Percentiles rank a stretch among this genome's conserved stretches.
These are phyloP conservation scores for Drosophila lutescens DNA, from an alignment of 2,888 invertebrate genomes.

Conservation along the genomic window DNA sequence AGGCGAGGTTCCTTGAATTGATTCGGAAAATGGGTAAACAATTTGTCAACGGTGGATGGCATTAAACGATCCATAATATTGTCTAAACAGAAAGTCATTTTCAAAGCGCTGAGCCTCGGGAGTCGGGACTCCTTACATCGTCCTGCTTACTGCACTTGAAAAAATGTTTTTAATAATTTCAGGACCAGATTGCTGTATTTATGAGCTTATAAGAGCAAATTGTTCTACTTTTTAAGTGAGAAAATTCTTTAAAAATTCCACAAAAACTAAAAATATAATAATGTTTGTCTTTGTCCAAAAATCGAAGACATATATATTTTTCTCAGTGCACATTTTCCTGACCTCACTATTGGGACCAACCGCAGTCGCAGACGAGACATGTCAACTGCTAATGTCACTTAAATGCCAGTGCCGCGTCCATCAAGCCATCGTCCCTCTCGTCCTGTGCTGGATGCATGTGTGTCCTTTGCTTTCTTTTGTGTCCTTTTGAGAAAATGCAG, in stretches of 20 bases:
- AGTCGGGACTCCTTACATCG: conserved; percentile 27
- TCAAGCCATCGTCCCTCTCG: conserved; percentile 38
- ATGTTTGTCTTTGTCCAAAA: not conserved
- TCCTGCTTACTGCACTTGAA: conserved; percentile 11
- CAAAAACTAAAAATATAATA: too few species aligned
- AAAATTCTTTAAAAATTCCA: too few species aligned
- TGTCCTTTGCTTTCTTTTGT: conserved; percentile 51
- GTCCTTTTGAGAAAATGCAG: conserved; percentile 39
- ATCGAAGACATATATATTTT: not conserved
- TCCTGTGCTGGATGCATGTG: conserved; percentile 24
- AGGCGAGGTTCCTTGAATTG: conserved; percentile 52
- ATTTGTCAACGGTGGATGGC: conserved; percentile 63
- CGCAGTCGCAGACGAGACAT: conserved; percentile 56
- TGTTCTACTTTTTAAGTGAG: too few species aligned
- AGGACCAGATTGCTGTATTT: too few species aligned
- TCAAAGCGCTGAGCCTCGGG: conserved; percentile 37
- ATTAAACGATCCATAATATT: conserved; percentile 68
- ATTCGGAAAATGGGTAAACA: conserved; percentile 60
- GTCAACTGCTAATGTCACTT: conserved; percentile 64
- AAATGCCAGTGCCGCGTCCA: conserved; percentile 64
- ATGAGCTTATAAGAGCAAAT: too few species aligned
- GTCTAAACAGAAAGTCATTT: conserved; percentile 70
- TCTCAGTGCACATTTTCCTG: conserved; percentile 19
- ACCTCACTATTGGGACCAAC: conserved; percentile 47
- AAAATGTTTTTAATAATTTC: not conserved